A percentile compares a stretch with the other conserved stretches of the same genome.
Evolutionary conservation across 2,888 invertebrate genomes (phyloP).

Genomic region (Tetramorium bicarinatum): DNA sequence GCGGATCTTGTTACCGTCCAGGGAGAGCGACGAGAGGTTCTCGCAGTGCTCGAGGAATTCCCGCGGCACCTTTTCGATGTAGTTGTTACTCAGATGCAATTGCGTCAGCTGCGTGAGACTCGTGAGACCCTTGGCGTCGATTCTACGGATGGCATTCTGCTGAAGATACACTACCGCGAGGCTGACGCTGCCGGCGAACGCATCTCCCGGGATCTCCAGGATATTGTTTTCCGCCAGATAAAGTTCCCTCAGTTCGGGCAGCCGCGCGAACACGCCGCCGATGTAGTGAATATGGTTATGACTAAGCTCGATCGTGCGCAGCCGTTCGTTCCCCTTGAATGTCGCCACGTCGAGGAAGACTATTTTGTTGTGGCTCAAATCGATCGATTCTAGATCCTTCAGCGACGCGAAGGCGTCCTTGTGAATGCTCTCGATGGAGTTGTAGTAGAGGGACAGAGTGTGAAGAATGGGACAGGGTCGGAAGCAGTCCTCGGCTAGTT

Average conservation of each 20-base stretch:
- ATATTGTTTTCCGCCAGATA: conserved; percentile 96
- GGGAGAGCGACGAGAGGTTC: conserved; percentile 93
- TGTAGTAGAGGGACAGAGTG: conserved; percentile 94
- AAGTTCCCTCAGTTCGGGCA: conserved; percentile 93
- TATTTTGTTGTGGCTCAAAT: conserved; percentile 95
- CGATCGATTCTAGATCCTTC: conserved; percentile 92
- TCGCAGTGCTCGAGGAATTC: conserved; percentile 92
- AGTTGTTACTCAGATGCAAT: conserved; percentile 95
- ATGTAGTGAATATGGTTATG: conserved; percentile 96
- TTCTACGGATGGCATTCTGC: conserved; percentile 93
- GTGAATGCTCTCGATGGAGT: conserved; percentile 93
- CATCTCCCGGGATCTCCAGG: conserved; percentile 93
- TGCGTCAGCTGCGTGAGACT: conserved; percentile 93
- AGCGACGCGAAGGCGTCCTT: conserved; percentile 92
- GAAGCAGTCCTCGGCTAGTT: conserved; percentile 92
- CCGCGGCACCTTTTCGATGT: conserved; percentile 92
- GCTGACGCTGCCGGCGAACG: conserved; percentile 92
- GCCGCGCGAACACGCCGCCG: conserved; percentile 93
- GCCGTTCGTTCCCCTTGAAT: conserved; percentile 91
- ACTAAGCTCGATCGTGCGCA: conserved; percentile 94
- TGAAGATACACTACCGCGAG: conserved; percentile 94
- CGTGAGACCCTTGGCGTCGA: conserved; percentile 92
- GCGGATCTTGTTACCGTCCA: conserved; percentile 95
- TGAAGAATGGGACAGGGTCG: conserved; percentile 92
- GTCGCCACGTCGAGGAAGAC: conserved; percentile 91